phyloP scores from a whole-genome alignment of 2,888 invertebrate species.

The Synergus japonicus region DNA sequence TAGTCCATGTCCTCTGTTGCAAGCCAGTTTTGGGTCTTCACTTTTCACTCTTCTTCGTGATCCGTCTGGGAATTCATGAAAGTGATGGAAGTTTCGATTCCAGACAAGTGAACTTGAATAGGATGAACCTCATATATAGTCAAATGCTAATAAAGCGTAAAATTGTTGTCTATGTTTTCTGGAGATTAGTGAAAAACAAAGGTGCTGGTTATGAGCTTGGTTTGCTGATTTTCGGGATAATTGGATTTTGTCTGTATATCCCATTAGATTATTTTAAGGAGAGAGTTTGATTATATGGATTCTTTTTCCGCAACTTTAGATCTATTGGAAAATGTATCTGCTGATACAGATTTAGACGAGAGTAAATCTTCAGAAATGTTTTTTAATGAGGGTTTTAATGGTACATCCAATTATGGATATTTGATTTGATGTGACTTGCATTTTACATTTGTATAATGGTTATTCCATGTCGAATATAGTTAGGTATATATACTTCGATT shows the following conservation, averaged over 20 bases:
- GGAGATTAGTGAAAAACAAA: conserved; percentile 4
- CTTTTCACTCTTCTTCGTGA: conserved; percentile 42
- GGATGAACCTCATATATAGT: conserved; percentile 9
- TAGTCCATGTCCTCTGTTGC: conserved; percentile 35
- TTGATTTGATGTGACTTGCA: not conserved
- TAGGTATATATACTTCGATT: not conserved
- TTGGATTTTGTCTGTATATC: not conserved
- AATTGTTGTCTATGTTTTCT: conserved; percentile 30
- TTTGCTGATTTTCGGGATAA: not conserved
- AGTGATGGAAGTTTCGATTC: conserved; percentile 42
- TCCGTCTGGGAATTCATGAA: conserved; percentile 45
- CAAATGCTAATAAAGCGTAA: conserved; percentile 40
- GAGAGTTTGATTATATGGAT: not conserved
- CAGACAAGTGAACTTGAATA: conserved; percentile 29
- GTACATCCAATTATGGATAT: not conserved
- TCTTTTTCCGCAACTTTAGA: not conserved
- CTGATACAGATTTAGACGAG: too few species aligned
- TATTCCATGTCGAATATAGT: not conserved
- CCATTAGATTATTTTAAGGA: not conserved
- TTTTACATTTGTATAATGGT: not conserved
- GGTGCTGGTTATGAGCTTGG: not conserved
- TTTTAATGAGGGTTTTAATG: too few species aligned
- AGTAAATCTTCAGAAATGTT: too few species aligned
- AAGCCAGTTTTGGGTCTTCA: not conserved
- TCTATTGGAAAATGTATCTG: too few species aligned